phyloP scores from a whole-genome alignment of 1,140 invertebrate species.

The Macrotrachela quadricornifera region DNA sequence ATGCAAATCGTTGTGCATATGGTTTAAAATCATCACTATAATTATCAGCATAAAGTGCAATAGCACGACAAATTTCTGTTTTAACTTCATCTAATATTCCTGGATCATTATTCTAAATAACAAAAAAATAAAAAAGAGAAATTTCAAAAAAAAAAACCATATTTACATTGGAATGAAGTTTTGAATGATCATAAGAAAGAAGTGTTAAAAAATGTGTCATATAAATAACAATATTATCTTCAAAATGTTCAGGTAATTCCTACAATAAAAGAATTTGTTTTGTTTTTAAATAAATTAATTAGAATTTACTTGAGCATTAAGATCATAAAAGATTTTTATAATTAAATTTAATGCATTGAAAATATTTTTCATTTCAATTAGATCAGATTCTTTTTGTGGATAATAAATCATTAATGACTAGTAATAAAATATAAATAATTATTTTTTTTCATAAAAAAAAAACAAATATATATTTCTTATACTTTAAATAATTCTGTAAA shows the following conservation, averaged over 20 bases:
- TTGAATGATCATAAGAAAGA: conserved; percentile 46
- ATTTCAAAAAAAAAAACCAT: too few species aligned
- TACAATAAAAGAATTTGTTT: conserved; percentile 19
- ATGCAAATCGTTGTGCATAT: conserved; percentile 69
- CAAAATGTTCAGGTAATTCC: conserved; percentile 92
- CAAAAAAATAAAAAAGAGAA: conserved; percentile 8
- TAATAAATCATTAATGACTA: conserved; percentile 63
- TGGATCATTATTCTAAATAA: conserved; percentile 59
- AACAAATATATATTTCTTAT: too few species aligned
- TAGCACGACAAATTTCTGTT: conserved; percentile 83
- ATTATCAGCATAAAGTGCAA: conserved; percentile 78
- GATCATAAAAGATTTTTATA: conserved; percentile 84
- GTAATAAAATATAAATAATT: too few species aligned
- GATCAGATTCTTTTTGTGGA: conserved; percentile 51
- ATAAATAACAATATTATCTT: conserved; percentile 84
- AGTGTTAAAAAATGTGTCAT: conserved; percentile 68
- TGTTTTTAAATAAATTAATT: neutral
- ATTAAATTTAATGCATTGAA: conserved; percentile 68
- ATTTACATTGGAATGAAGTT: conserved; percentile 38
- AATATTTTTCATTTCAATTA: conserved; percentile 57
- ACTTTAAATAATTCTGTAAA: conserved; percentile 60
- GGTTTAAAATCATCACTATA: conserved; percentile 86
- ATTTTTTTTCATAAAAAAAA: conserved; percentile 28
- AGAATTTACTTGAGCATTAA: conserved; percentile 59
- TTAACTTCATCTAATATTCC: conserved; percentile 70